These are phyloP conservation scores for Trypoxylon attenuatum DNA, from an alignment of 2,888 invertebrate species.

Conservation along the genomic window DNA sequence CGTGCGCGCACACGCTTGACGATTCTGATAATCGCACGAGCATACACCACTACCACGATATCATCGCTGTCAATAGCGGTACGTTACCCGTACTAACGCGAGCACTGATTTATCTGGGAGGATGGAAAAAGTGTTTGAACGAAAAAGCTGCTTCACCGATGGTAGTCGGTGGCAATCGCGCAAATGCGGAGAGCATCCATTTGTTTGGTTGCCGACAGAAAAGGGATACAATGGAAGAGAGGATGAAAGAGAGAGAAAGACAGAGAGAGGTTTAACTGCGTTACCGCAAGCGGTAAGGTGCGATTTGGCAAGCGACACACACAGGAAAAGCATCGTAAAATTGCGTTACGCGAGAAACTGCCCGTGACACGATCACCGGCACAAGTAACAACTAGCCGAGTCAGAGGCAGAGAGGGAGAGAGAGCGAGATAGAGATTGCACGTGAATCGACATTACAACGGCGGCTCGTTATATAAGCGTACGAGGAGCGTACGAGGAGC, in stretches of 20 bases:
- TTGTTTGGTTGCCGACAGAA: neutral
- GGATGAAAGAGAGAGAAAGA: constrained; percentile 1
- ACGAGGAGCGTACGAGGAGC: neutral
- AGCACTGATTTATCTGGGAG: no score
- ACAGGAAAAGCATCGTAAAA: constrained; percentile 33
- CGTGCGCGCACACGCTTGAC: no score
- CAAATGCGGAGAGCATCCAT: no score
- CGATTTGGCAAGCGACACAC: constrained; percentile 30
- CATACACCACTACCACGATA: no score
- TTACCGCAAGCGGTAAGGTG: constrained; percentile 9
- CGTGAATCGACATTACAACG: neutral
- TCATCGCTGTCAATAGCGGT: no score
- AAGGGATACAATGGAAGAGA: constrained; percentile 1
- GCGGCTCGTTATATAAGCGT: neutral
- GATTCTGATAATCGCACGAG: no score
- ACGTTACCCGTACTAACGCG: no score
- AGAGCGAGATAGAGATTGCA: neutral
- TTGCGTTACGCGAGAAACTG: constrained; percentile 27
- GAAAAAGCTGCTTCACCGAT: no score
- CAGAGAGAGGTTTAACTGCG: constrained; percentile 6
- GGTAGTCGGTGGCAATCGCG: no score
- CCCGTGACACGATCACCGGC: constrained; percentile 16
- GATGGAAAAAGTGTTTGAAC: no score
- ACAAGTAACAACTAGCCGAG: no score
- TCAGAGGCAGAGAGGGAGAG: neutral